These are phyloP conservation scores for Bombus terrestris DNA, from an alignment of 1,140 invertebrate species.

Conservation along the genomic window DNA sequence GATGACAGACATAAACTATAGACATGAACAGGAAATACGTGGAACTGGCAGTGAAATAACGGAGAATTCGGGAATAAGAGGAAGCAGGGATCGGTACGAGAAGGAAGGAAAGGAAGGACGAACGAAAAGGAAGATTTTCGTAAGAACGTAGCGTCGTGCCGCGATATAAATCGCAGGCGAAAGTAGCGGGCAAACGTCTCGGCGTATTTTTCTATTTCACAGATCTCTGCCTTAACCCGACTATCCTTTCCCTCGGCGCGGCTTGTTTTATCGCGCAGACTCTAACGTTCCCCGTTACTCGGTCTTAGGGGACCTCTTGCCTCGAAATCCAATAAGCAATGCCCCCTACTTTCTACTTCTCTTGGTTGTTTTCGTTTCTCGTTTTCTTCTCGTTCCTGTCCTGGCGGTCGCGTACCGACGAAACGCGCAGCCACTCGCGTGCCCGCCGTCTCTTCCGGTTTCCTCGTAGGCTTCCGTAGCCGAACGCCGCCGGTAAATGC, in stretches of 20 bases:
- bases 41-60: neutral
- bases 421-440: neutral
- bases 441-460: neutral
- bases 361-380: neutral
- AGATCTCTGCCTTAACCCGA: constrained; percentile 27
- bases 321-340: constrained; percentile 50
- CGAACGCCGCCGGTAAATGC: neutral
- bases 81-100: too few relatives aligned
- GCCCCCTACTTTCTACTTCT: constrained; percentile 16
- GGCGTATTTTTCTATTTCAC: constrained; percentile 21
- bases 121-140: neutral
- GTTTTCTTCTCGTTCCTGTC: neutral
- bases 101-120: neutral
- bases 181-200: constrained; percentile 19
- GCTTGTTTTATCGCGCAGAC: constrained; percentile 21
- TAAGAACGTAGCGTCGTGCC: neutral
- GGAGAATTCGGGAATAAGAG: neutral
- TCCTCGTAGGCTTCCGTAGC: neutral
- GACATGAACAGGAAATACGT: too few relatives aligned
- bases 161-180: constrained; percentile 4
- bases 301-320: constrained; percentile 37
- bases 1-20: too few relatives aligned
- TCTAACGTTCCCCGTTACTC: constrained; percentile 24
- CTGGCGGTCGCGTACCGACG: neutral
- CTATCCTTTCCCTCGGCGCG: neutral